A percentile compares a stretch with the other conserved stretches of the same genome.
Evolutionary conservation across 2,113 vertebrate species (phyloP).

Genomic region (Dasypus novemcinctus): DNA sequence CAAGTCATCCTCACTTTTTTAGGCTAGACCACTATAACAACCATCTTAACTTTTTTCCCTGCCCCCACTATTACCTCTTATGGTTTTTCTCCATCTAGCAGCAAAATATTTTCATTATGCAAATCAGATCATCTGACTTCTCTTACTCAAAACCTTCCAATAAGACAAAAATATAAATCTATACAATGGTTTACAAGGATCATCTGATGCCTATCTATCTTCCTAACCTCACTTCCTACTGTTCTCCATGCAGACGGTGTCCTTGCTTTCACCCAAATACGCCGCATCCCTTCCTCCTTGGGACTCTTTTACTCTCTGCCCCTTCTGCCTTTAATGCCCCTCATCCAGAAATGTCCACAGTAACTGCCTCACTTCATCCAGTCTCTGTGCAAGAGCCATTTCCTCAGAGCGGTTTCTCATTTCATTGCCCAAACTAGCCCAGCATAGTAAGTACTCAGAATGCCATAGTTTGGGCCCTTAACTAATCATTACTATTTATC

Average conservation of each 20-base stretch:
- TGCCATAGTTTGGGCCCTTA: not conserved
- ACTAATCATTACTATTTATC: not conserved
- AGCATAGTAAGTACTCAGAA: not conserved
- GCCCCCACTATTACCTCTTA: not conserved
- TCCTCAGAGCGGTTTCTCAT: not conserved
- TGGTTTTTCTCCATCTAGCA: not conserved
- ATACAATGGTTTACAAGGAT: not conserved
- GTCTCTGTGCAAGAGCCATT: not conserved
- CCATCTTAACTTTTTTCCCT: not conserved
- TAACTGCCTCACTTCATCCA: not conserved
- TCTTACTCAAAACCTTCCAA: not conserved
- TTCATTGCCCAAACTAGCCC: not conserved
- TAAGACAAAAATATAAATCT: not conserved
- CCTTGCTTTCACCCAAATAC: not conserved
- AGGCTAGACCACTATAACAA: not conserved
- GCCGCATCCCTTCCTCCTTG: not conserved
- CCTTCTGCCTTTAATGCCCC: not conserved
- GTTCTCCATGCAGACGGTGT: not conserved
- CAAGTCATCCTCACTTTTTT: not conserved
- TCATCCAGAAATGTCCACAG: not conserved
- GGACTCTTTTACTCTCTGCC: not conserved
- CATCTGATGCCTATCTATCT: not conserved
- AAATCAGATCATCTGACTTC: not conserved
- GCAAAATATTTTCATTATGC: not conserved
- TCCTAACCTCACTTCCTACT: not conserved